These are phyloP conservation scores for Eptesicus fuscus DNA, from an alignment of 2,113 vertebrate species.

Conservation along the genomic window DNA sequence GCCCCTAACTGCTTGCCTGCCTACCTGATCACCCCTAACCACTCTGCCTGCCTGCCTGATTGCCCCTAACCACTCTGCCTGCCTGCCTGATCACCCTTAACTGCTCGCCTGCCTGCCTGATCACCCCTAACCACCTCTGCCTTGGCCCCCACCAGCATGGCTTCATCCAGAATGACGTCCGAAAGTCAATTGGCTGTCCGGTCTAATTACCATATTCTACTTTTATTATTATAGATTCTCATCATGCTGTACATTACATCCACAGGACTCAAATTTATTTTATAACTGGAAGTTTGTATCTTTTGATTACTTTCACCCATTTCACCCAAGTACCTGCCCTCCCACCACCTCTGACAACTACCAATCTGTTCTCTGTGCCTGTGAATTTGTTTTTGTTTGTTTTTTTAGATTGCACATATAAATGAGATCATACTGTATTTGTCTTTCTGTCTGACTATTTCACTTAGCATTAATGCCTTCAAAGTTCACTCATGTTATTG, in stretches of 20 bases:
- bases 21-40: too few species aligned
- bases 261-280: background rate
- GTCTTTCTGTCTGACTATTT: background rate
- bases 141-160: rapidly evolving
- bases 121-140: too few species aligned
- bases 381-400: background rate
- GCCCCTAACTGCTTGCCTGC: too few species aligned
- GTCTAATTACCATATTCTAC: too few species aligned
- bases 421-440: background rate
- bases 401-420: background rate
- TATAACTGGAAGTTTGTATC: background rate
- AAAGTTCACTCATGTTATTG: background rate
- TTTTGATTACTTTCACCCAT: background rate
- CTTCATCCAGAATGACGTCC: too few species aligned
- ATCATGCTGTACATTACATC: background rate
- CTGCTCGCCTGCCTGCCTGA: too few species aligned
- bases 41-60: too few species aligned
- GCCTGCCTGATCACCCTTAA: too few species aligned
- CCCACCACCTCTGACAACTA: background rate
- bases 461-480: background rate
- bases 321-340: background rate
- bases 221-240: background rate
- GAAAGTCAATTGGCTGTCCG: too few species aligned
- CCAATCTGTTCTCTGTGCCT: background rate
- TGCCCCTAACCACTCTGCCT: too few species aligned